A percentile compares a stretch with the other conserved stretches of the same genome.
These are phyloP conservation scores for Gorsachius magnificus DNA, from an alignment of 2,797 vertebrate genomes.

Conservation along the genomic window DNA sequence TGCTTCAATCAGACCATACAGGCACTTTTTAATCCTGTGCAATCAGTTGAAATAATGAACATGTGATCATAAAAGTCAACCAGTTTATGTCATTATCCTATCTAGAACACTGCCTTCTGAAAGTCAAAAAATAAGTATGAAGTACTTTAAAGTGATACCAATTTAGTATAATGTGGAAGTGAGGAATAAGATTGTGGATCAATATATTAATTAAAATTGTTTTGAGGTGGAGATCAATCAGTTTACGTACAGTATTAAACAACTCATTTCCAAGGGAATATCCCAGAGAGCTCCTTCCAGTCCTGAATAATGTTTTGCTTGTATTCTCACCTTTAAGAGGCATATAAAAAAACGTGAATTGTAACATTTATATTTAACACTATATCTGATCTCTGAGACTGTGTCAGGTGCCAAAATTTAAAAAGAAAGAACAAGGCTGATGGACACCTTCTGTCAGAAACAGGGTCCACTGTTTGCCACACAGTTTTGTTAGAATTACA, in stretches of 20 bases:
- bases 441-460: neutral
- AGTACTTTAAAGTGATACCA: neutral
- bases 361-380: neutral
- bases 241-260: neutral
- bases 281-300: neutral
- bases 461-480: neutral
- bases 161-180: neutral
- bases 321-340: neutral
- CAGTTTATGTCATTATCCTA: neutral
- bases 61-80: neutral
- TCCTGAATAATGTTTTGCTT: neutral
- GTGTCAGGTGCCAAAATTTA: neutral
- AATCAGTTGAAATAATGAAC: neutral
- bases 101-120: neutral
- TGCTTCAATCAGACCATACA: neutral
- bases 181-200: neutral
- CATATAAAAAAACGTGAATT: accelerated
- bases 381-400: neutral
- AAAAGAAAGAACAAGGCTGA: neutral
- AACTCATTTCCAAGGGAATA: neutral
- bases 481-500: neutral
- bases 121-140: neutral
- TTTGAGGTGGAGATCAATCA: neutral
- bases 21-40: neutral
- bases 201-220: neutral